These are phyloP conservation scores for Lepidochitona cinerea DNA, from an alignment of 2,888 invertebrate genomes.

Conservation along the genomic window DNA sequence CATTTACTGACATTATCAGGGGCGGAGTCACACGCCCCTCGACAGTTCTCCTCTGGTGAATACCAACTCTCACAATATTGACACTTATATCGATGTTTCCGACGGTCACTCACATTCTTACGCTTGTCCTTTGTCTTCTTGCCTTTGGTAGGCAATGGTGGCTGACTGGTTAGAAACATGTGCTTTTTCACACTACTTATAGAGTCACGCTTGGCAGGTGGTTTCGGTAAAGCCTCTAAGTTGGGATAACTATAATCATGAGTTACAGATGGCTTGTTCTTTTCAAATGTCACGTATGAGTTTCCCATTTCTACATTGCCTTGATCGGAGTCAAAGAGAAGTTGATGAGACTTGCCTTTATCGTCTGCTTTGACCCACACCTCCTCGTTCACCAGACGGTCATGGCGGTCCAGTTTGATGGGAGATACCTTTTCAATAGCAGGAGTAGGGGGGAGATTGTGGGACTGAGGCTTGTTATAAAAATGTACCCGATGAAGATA, in stretches of 20 bases:
- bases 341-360: slow-evolving; percentile 56
- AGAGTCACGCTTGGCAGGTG: slow-evolving; percentile 56
- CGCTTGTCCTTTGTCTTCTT: slow-evolving; percentile 3
- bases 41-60: slow-evolving; percentile 84
- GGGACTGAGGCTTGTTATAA: slow-evolving; percentile 61
- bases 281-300: slow-evolving; percentile 54
- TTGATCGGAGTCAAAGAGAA: slow-evolving; percentile 43
- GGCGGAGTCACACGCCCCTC: slow-evolving; percentile 81
- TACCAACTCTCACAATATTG: slow-evolving; percentile 76
- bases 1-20: slow-evolving; percentile 87
- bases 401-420: slow-evolving; percentile 45
- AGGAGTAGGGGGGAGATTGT: slow-evolving; percentile 52
- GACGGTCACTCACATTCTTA: neutral
- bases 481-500: slow-evolving; percentile 77
- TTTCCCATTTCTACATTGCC: slow-evolving; percentile 44
- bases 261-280: slow-evolving; percentile 44
- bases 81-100: slow-evolving; percentile 63
- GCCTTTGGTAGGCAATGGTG: slow-evolving; percentile 26
- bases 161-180: slow-evolving; percentile 30
- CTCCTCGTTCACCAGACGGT: slow-evolving; percentile 52
- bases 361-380: slow-evolving; percentile 60
- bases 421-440: slow-evolving; percentile 48
- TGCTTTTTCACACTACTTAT: slow-evolving; percentile 52
- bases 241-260: slow-evolving; percentile 92
- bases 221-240: slow-evolving; percentile 71